Percentiles rank a stretch among this genome's conserved stretches.
phyloP scores from a whole-genome alignment of 1,140 invertebrate genomes.

The Dendrolimus punctatus region DNA sequence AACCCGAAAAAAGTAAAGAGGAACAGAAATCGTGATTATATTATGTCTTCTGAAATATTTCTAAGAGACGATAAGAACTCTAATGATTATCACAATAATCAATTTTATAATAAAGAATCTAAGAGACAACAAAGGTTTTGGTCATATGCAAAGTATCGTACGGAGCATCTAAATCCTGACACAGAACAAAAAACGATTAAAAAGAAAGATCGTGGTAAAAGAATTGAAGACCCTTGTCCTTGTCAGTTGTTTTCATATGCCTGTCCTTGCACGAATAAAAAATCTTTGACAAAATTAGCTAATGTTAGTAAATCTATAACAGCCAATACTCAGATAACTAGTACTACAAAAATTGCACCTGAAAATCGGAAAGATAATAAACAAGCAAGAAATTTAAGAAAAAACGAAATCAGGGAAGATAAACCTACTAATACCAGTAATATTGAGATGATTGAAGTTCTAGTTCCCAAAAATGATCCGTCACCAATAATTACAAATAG shows the following conservation, averaged over 20 bases:
- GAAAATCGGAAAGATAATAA: constrained; percentile 9
- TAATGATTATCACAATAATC: constrained; percentile 14
- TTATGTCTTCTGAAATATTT: constrained; percentile 42
- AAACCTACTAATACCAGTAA: constrained; percentile 25
- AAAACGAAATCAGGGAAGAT: constrained; percentile 15
- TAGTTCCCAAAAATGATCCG: constrained; percentile 12
- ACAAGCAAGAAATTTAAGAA: constrained; percentile 17
- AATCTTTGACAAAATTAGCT: constrained; percentile 37
- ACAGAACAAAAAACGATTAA: constrained; percentile 29
- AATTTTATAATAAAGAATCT: constrained; percentile 12
- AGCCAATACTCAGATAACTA: constrained; percentile 33
- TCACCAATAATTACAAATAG: constrained; percentile 9
- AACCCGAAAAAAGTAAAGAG: constrained; percentile 28
- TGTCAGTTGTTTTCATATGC: constrained; percentile 53
- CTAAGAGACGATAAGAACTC: constrained; percentile 24
- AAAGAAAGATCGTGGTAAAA: constrained; percentile 33
- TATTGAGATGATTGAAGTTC: constrained; percentile 16
- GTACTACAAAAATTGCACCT: constrained; percentile 21
- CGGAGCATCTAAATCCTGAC: constrained; percentile 34
- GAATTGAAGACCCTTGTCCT: constrained; percentile 42
- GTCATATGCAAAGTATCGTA: constrained; percentile 47
- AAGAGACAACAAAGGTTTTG: constrained; percentile 39
- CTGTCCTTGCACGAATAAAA: constrained; percentile 44
- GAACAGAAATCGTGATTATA: constrained; percentile 13
- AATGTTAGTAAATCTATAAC: constrained; percentile 35